These are phyloP conservation scores for Nudaria mundana DNA, from an alignment of 2,888 invertebrate genomes.

Conservation along the genomic window DNA sequence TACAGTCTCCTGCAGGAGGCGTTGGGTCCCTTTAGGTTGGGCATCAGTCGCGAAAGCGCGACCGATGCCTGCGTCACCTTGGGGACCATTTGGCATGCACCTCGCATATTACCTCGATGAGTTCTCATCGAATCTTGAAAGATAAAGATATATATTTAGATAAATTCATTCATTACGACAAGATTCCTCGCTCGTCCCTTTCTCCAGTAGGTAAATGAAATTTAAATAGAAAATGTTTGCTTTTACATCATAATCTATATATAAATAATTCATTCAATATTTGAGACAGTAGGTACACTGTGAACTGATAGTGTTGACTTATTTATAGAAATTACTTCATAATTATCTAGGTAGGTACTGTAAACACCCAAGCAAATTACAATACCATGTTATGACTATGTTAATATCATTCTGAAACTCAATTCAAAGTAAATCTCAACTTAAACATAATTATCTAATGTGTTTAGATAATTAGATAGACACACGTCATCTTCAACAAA, in stretches of 20 bases:
- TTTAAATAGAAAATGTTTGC: neutral
- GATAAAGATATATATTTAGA: too few species aligned
- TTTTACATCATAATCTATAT: conserved; percentile 2
- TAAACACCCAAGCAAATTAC: conserved; percentile 11
- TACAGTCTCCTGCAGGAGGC: too few species aligned
- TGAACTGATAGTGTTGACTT: conserved; percentile 12
- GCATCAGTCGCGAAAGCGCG: too few species aligned
- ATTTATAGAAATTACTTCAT: conserved; percentile 20
- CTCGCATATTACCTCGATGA: too few species aligned
- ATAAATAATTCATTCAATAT: conserved; percentile 10
- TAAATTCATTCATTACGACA: too few species aligned
- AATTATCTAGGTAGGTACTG: conserved; percentile 1
- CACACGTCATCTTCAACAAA: conserved; percentile 10
- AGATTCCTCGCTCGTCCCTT: too few species aligned
- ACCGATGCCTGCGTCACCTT: too few species aligned
- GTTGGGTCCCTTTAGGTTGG: too few species aligned
- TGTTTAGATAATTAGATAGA: too few species aligned
- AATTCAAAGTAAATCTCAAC: conserved; percentile 14
- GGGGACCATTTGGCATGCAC: too few species aligned
- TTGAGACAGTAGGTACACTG: conserved; percentile 11
- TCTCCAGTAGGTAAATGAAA: too few species aligned
- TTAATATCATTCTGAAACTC: conserved; percentile 15
- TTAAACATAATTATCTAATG: conserved; percentile 22
- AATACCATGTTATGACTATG: conserved; percentile 15
- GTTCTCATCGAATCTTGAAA: too few species aligned